Evolutionary conservation across 2,888 invertebrate genomes (phyloP).

Genomic region (Dryococelus australis): DNA sequence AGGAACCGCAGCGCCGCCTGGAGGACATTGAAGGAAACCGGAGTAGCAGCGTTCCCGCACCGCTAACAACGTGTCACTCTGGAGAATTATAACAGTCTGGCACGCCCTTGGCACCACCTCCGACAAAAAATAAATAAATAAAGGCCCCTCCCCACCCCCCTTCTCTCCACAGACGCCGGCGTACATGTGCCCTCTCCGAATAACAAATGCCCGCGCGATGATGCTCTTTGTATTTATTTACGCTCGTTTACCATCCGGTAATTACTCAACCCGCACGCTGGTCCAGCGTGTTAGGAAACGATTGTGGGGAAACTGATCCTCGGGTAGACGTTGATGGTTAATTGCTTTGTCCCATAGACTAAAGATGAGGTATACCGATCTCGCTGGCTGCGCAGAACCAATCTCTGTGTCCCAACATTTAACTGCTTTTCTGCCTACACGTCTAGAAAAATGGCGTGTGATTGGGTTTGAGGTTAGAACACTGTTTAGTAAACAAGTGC

Average conservation of each 20-base stretch:
- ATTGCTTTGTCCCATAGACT: no score
- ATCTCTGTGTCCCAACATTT: no score
- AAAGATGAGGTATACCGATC: no score
- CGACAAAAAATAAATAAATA: background rate
- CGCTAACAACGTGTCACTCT: constrained; percentile 4
- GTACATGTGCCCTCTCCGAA: background rate
- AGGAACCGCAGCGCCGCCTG: background rate
- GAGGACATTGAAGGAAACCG: background rate
- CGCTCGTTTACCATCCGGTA: background rate
- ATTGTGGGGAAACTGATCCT: background rate
- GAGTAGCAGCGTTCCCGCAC: background rate
- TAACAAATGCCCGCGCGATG: background rate
- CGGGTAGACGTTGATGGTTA: no score
- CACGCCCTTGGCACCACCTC: background rate
- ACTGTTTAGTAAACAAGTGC: no score
- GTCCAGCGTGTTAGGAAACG: background rate
- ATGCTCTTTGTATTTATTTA: constrained; percentile 1
- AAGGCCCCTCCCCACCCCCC: no score
- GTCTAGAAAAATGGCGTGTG: no score
- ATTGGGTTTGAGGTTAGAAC: no score
- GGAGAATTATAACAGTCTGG: constrained; percentile 13
- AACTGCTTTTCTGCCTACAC: no score
- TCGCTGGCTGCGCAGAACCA: no score
- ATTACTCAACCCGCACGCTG: background rate
- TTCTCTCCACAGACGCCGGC: no score